phyloP scores from a whole-genome alignment of 1,140 invertebrate species.

The Drosophila punjabiensis region DNA sequence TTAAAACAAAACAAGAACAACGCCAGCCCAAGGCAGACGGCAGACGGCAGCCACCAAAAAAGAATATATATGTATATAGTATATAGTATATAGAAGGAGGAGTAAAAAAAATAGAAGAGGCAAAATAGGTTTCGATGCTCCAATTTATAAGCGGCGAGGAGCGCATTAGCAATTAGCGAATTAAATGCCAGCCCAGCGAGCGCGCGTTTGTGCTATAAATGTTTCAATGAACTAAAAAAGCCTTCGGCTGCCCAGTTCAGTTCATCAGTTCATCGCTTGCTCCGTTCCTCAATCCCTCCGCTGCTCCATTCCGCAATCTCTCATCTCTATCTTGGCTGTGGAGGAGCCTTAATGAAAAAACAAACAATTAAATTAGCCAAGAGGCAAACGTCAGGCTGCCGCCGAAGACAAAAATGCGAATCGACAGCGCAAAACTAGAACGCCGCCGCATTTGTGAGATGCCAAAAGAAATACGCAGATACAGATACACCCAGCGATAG shows the following conservation, averaged over 20 bases:
- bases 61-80: constrained; percentile 34
- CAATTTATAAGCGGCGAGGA: constrained; percentile 75
- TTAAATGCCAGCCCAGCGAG: constrained; percentile 65
- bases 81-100: constrained; percentile 2
- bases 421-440: constrained; percentile 75
- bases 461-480: constrained; percentile 57
- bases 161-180: constrained; percentile 81
- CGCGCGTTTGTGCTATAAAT: constrained; percentile 71
- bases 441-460: constrained; percentile 76
- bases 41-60: constrained; percentile 45
- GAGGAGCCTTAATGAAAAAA: constrained; percentile 68
- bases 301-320: constrained; percentile 25
- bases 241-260: constrained; percentile 40
- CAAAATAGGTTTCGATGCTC: constrained; percentile 71
- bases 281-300: constrained; percentile 1
- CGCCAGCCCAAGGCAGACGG: constrained; percentile 29
- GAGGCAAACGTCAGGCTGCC: constrained; percentile 57
- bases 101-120: constrained; percentile 37
- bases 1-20: constrained; percentile 66
- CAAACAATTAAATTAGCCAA: constrained; percentile 84
- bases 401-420: constrained; percentile 63
- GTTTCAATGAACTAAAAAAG: constrained; percentile 77
- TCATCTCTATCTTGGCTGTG: constrained; percentile 29
- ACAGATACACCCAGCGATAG: constrained; percentile 18
- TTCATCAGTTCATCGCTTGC: constrained; percentile 15